These are phyloP conservation scores for Ennomos fuscantarius DNA, from an alignment of 2,888 invertebrate species.

Conservation along the genomic window DNA sequence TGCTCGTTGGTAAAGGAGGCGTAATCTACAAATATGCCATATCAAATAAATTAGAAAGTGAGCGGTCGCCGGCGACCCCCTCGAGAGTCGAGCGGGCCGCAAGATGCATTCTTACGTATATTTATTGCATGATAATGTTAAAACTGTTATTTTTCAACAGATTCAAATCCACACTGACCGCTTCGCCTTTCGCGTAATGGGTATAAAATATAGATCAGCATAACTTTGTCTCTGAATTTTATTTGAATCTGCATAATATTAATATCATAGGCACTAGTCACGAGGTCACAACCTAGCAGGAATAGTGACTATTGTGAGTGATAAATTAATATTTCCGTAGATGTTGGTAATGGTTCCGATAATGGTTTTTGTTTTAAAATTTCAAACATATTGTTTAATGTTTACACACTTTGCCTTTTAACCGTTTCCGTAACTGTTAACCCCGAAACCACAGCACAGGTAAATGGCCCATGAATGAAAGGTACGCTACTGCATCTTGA, in stretches of 20 bases:
- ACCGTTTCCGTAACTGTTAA: conserved; percentile 34
- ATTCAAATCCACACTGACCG: too few relatives aligned
- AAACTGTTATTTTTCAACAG: neutral
- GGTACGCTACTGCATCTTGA: conserved; percentile 37
- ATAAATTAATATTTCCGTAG: too few relatives aligned
- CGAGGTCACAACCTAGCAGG: too few relatives aligned
- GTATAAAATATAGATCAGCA: too few relatives aligned
- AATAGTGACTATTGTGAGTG: too few relatives aligned
- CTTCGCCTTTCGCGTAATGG: too few relatives aligned
- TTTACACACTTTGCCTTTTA: neutral
- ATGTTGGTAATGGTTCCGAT: too few relatives aligned
- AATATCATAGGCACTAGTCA: too few relatives aligned
- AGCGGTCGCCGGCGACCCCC: conserved; percentile 31
- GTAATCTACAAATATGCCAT: conserved; percentile 40
- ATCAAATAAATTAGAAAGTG: conserved; percentile 50
- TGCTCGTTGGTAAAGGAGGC: conserved; percentile 40
- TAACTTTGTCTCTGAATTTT: too few relatives aligned
- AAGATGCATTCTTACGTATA: too few relatives aligned
- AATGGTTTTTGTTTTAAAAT: neutral
- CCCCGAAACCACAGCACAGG: conserved; percentile 24
- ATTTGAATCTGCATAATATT: too few relatives aligned
- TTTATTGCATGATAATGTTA: too few relatives aligned
- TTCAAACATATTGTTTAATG: neutral
- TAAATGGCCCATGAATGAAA: conserved; percentile 43
- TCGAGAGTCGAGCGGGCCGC: neutral